Percentiles rank a stretch among this genome's conserved stretches.
phyloP scores from a whole-genome alignment of 2,888 invertebrate species.

The Sabatieria punctata region DNA sequence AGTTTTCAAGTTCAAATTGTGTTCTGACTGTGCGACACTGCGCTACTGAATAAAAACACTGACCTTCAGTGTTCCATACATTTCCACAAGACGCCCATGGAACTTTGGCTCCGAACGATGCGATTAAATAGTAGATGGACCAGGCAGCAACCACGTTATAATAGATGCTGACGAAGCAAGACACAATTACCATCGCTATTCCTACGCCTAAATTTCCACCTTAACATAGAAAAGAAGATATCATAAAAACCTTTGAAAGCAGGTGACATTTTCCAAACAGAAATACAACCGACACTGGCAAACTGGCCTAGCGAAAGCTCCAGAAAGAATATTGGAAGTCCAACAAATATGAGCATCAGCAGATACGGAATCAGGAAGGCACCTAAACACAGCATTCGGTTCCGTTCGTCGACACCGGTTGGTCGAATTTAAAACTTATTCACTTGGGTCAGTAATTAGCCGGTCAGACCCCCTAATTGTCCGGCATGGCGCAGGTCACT shows the following conservation, averaged over 20 bases:
- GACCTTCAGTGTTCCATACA: constrained; percentile 35
- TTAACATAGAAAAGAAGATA: constrained; percentile 28
- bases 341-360: constrained; percentile 57
- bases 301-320: constrained; percentile 69
- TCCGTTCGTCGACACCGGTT: too few relatives aligned
- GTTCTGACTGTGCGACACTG: too few relatives aligned
- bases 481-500: too few relatives aligned
- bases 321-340: constrained; percentile 64
- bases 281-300: constrained; percentile 52
- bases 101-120: constrained; percentile 32
- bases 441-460: too few relatives aligned
- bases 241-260: constrained; percentile 45
- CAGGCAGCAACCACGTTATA: constrained; percentile 43
- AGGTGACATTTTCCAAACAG: constrained; percentile 61
- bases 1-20: too few relatives aligned
- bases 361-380: constrained; percentile 63
- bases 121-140: constrained; percentile 40
- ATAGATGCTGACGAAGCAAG: constrained; percentile 39
- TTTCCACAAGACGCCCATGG: constrained; percentile 39
- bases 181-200: constrained; percentile 41
- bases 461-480: too few relatives aligned
- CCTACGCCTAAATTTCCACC: constrained; percentile 36
- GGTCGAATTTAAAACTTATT: too few relatives aligned
- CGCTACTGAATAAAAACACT: constrained; percentile 7
- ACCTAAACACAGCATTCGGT: too few relatives aligned